Conservation (phyloP, 1,140 invertebrate species). For the Neodiprion lecontei region DNA sequence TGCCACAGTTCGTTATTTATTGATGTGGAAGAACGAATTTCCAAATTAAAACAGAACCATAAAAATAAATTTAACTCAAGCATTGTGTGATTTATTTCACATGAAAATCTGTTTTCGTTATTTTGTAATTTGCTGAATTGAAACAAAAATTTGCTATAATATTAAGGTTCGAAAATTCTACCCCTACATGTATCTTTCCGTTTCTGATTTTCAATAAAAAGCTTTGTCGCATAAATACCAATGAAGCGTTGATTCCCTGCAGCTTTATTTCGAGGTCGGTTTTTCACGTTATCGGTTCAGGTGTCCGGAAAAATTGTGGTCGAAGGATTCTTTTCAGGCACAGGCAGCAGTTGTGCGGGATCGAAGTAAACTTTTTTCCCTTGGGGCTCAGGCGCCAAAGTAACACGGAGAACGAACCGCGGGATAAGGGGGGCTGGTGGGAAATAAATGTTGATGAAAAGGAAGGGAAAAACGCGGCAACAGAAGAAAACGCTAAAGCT, state of each 20-base stretch:
- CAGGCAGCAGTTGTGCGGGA: neutral
- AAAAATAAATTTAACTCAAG: too few relatives aligned
- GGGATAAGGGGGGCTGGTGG: neutral
- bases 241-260: neutral
- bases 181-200: too few relatives aligned
- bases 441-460: conserved; percentile 1
- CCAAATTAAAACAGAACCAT: too few relatives aligned
- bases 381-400: neutral
- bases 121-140: too few relatives aligned
- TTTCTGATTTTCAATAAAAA: too few relatives aligned
- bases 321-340: neutral
- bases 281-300: neutral
- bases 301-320: neutral
- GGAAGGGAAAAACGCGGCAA: neutral
- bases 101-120: too few relatives aligned
- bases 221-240: neutral
- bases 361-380: neutral
- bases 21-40: too few relatives aligned
- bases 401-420: neutral
- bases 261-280: neutral
- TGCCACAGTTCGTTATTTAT: too few relatives aligned
- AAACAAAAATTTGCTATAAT: too few relatives aligned
- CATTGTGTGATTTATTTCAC: too few relatives aligned
- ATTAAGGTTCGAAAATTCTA: too few relatives aligned
- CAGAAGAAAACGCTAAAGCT: too few relatives aligned